Percentiles rank a stretch among this genome's conserved stretches.
Evolutionary conservation across 2,888 invertebrate genomes (phyloP).

Genomic region (Zonitis immaculata): DNA sequence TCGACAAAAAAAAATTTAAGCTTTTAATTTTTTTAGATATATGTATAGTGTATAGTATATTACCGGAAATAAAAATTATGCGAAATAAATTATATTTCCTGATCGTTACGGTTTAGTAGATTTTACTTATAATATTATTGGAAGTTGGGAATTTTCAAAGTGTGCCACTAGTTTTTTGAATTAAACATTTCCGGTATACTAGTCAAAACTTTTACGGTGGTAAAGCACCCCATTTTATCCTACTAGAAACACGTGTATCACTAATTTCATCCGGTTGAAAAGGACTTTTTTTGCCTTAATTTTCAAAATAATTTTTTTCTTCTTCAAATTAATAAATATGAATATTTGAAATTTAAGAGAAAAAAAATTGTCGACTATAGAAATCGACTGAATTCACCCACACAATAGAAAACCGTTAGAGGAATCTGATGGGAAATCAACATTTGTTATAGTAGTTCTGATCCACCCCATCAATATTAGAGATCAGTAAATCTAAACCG

Average conservation of each 20-base stretch:
- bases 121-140: not conserved
- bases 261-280: conserved; percentile 5
- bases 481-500: conserved; percentile 1
- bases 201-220: conserved; percentile 6
- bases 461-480: conserved; percentile 3
- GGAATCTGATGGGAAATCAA: conserved; percentile 8
- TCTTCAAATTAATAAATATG: too few relatives aligned
- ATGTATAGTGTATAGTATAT: too few relatives aligned
- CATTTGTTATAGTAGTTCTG: not conserved
- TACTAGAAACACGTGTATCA: conserved; percentile 1
- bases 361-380: not conserved
- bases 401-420: conserved; percentile 20
- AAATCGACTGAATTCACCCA: conserved; percentile 10
- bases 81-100: conserved; percentile 4
- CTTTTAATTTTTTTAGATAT: not conserved
- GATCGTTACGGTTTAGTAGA: conserved; percentile 1
- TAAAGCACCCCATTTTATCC: conserved; percentile 7
- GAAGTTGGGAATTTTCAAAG: conserved; percentile 2
- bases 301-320: not conserved
- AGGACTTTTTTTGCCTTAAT: not conserved
- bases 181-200: conserved; percentile 5
- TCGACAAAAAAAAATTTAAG: not conserved
- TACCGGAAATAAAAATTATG: not conserved
- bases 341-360: too few relatives aligned
- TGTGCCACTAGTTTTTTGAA: conserved; percentile 5